Evolutionary conservation across 35 echinoderm and acorn worm species (phyloP).

Genomic region (Hemicentrotus pulcherrimus): DNA sequence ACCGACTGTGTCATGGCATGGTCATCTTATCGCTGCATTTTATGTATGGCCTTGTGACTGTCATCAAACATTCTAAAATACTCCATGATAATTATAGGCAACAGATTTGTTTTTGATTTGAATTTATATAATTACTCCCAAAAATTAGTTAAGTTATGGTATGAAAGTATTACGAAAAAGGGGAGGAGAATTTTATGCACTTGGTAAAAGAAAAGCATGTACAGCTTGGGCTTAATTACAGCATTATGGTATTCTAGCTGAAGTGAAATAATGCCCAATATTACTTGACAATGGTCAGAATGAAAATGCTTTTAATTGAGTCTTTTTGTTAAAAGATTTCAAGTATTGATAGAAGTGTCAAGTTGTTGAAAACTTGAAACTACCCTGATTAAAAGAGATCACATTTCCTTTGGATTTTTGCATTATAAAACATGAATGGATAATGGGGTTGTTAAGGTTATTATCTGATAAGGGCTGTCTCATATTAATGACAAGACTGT

Average conservation of each 20-base stretch:
- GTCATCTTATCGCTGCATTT: neutral
- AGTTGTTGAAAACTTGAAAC: conserved; percentile 5
- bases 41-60: neutral
- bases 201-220: too few species aligned
- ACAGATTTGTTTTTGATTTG: neutral
- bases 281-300: neutral
- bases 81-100: too few species aligned
- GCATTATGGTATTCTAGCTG: neutral
- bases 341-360: neutral
- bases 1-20: neutral
- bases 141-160: neutral
- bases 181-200: too few species aligned
- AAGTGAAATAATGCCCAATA: neutral
- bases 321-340: neutral
- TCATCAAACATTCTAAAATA: neutral
- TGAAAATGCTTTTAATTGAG: neutral
- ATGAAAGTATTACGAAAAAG: too few species aligned
- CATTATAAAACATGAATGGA: neutral
- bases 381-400: neutral
- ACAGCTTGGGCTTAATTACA: too few species aligned
- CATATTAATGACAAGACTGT: neutral
- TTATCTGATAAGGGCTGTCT: neutral
- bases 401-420: neutral
- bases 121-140: neutral
- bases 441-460: neutral